A percentile compares a stretch with the other conserved stretches of the same genome.
Conservation (phyloP, 2,888 invertebrate genomes). For the Zonitis immaculata region DNA sequence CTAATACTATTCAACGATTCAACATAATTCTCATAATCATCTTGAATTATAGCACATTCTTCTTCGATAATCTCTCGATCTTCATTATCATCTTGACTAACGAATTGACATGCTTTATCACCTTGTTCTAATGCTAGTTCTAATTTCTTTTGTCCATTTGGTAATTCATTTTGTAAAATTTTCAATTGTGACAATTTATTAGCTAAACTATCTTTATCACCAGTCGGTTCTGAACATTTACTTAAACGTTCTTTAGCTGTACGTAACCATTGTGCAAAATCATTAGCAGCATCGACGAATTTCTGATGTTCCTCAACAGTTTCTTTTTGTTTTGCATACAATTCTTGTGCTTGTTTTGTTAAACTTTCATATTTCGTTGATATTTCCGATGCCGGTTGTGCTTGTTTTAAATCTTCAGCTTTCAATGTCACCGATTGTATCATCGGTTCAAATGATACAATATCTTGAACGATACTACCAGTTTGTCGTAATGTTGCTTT, state of each 20-base stretch:
- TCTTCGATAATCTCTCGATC: slow-evolving; percentile 89
- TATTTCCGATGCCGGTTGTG: slow-evolving; percentile 87
- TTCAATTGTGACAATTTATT: slow-evolving; percentile 83
- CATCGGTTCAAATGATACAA: slow-evolving; percentile 95
- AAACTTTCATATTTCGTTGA: slow-evolving; percentile 85
- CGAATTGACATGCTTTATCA: slow-evolving; percentile 78
- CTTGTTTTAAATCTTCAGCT: slow-evolving; percentile 87
- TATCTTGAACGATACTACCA: slow-evolving; percentile 93
- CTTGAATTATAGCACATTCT: slow-evolving; percentile 84
- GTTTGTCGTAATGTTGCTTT: slow-evolving; percentile 87
- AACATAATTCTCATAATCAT: slow-evolving; percentile 78
- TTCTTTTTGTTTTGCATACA: slow-evolving; percentile 84
- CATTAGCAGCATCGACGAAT: slow-evolving; percentile 86
- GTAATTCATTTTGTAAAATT: slow-evolving; percentile 76
- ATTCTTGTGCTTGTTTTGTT: slow-evolving; percentile 84
- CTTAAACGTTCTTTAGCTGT: slow-evolving; percentile 85
- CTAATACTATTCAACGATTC: slow-evolving; percentile 77
- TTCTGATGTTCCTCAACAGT: slow-evolving; percentile 88
- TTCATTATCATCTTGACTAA: slow-evolving; percentile 60
- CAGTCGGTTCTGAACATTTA: slow-evolving; percentile 89
- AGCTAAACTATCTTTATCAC: slow-evolving; percentile 82
- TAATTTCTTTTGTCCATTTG: slow-evolving; percentile 77
- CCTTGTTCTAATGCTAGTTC: slow-evolving; percentile 79
- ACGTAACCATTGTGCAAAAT: slow-evolving; percentile 89
- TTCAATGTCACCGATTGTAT: slow-evolving; percentile 92